These are phyloP conservation scores for Drosophila kambysellisi DNA, from an alignment of 2,888 invertebrate species.

Conservation along the genomic window DNA sequence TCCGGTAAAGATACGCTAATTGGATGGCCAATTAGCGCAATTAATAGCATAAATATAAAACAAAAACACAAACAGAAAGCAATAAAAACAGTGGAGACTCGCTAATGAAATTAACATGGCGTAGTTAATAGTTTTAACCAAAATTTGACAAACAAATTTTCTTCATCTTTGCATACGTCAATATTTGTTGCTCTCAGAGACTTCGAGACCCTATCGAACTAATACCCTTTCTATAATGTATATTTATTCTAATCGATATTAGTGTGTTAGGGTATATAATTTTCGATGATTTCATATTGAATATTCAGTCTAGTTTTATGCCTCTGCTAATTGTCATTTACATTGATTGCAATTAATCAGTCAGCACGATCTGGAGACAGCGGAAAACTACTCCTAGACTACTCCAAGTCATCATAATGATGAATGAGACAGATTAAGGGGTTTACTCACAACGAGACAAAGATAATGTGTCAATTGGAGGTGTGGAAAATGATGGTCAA, in stretches of 20 bases:
- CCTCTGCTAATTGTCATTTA: conserved; percentile 60
- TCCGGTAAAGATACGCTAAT: conserved; percentile 76
- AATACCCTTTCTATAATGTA: background rate
- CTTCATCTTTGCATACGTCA: conserved; percentile 43
- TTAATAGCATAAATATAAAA: conserved; percentile 63
- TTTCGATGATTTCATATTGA: conserved; percentile 6
- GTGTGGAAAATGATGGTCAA: conserved; percentile 10
- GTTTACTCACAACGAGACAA: conserved; percentile 9
- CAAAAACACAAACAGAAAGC: conserved; percentile 43
- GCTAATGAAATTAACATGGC: conserved; percentile 79
- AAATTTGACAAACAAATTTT: conserved; percentile 71
- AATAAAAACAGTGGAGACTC: conserved; percentile 34
- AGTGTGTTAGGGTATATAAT: conserved; percentile 7
- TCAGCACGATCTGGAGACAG: conserved; percentile 59
- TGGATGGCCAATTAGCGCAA: conserved; percentile 75
- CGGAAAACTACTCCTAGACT: conserved; percentile 64
- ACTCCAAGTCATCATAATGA: conserved; percentile 3
- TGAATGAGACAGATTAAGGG: conserved; percentile 15
- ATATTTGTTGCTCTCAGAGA: conserved; percentile 4
- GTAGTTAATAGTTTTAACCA: conserved; percentile 76
- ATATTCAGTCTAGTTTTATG: conserved; percentile 42
- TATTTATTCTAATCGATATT: background rate
- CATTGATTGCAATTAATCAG: conserved; percentile 42
- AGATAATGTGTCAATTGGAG: conserved; percentile 2
- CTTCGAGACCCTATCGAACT: background rate